Evolutionary conservation across 1,140 invertebrate genomes (phyloP), one percentile per base, ranked within the genome.

Genomic region (Philaenus spumarius): DNA sequence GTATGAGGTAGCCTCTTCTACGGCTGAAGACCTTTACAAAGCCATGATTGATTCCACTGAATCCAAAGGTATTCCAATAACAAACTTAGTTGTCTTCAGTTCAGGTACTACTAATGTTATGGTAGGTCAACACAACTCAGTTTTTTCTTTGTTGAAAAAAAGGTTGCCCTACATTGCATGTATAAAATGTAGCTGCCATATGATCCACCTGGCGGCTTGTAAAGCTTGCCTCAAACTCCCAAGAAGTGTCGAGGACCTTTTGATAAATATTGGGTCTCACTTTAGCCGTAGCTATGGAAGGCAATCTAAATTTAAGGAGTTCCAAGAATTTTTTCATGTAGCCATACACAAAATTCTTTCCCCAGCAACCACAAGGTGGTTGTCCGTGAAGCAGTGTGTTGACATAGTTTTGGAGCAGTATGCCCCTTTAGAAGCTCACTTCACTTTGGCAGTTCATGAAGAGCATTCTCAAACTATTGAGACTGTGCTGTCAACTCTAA

Each of bases 181-280:
- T 30, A 52, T 73, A 2, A 71, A 71, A 64, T 72, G 71, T 48
- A 62, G 60, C 30, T 72, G 71, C 59, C 72, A 69, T 62, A 64
- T 65, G 47, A 67, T 71, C 4, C 59, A 70, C 56, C 57, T 68
- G 5, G 52, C 34, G 17, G 64, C 68, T 54, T 66, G 58, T 3
- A 62, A 70, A 58, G 69, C 69, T 17, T 71, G 68, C 53, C 42
- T 68, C 24, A 66, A 69, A 51, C 60, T 71, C 17, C 68, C 67
- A 14, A 14, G 60, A 12, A 62, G 51, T 26, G 19, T 68, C 14
- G 68, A 69, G 64, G 64, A 69, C 34, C 43, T 69, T 14, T 60
- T 63, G 11, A 26, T 67, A 23, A 66, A 65, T 53, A 39, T 71
- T 7, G 67, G 64, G n/a, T 47, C 63, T 19, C 66, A 73, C 61